These are phyloP conservation scores for Drosophila siamana DNA, from an alignment of 2,888 invertebrate species.

Conservation along the genomic window DNA sequence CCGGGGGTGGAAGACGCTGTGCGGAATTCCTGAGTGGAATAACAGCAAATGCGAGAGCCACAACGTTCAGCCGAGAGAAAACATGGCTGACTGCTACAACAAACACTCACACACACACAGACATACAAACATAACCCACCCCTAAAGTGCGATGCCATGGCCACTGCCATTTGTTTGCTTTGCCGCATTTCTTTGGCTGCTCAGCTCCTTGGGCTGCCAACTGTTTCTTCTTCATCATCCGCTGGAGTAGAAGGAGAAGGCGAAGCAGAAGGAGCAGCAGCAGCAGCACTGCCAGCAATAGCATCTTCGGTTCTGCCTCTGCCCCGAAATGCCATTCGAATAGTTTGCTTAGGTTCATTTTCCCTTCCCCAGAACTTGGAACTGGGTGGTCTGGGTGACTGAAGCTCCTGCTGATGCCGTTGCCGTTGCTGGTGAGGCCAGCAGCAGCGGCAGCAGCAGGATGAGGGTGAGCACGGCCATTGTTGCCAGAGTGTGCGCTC, in stretches of 20 bases:
- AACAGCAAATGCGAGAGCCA: slow-evolving; percentile 53
- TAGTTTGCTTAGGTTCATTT: slow-evolving; percentile 85
- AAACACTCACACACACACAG: no score
- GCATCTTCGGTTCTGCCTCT: slow-evolving; percentile 64
- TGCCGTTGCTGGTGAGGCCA: slow-evolving; percentile 8
- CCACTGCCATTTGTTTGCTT: slow-evolving; percentile 76
- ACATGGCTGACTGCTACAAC: slow-evolving; percentile 67
- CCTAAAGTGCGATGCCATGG: slow-evolving; percentile 39
- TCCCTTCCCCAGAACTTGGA: slow-evolving; percentile 43
- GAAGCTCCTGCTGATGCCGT: neutral
- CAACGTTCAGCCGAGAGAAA: slow-evolving; percentile 33
- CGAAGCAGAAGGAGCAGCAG: slow-evolving; percentile 19
- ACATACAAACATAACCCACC: slow-evolving; percentile 62
- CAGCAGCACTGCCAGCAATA: slow-evolving; percentile 37
- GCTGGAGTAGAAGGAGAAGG: slow-evolving; percentile 28
- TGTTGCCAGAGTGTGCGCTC: slow-evolving; percentile 84
- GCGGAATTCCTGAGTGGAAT: slow-evolving; percentile 74
- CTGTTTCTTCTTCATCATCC: slow-evolving; percentile 64
- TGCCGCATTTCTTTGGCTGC: slow-evolving; percentile 68
- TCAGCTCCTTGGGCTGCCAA: slow-evolving; percentile 55
- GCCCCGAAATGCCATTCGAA: slow-evolving; percentile 78
- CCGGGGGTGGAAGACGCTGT: slow-evolving; percentile 64
- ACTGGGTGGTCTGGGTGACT: slow-evolving; percentile 11
- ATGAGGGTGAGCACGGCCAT: slow-evolving; percentile 76
- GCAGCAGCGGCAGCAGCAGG: slow-evolving; percentile 23